Percentiles rank a stretch among this genome's conserved stretches.
phyloP scores from a whole-genome alignment of 2,113 vertebrate species.

The Lepidothrix coronata region DNA sequence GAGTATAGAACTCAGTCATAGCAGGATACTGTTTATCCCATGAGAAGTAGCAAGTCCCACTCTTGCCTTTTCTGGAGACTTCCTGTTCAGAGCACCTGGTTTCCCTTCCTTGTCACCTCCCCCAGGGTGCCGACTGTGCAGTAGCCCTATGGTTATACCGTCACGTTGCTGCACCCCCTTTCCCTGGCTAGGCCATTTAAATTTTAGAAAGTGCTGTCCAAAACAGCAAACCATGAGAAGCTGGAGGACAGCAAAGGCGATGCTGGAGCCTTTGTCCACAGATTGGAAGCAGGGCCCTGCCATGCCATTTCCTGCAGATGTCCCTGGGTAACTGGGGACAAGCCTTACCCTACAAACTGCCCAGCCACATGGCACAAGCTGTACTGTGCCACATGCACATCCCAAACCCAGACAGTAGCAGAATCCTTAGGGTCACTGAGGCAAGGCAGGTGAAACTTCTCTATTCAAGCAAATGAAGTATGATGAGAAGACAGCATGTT shows the following conservation, averaged over 20 bases:
- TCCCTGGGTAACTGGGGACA: not conserved
- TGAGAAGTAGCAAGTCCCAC: not conserved
- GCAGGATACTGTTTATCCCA: not conserved
- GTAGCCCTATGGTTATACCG: not conserved
- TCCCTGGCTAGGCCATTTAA: not conserved
- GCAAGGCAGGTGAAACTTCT: not conserved
- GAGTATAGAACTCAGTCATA: not conserved
- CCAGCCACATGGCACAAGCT: not conserved
- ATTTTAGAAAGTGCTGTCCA: not conserved
- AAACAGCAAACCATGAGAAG: not conserved
- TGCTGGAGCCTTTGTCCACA: not conserved
- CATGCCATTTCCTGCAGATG: not conserved
- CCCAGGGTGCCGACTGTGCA: not conserved
- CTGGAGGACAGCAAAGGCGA: not conserved
- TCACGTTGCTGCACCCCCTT: not conserved
- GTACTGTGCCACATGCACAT: rapidly evolving
- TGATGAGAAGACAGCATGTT: not conserved
- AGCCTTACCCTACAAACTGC: not conserved
- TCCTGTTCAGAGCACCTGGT: not conserved
- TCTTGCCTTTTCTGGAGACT: not conserved
- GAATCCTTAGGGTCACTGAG: not conserved
- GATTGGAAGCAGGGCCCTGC: not conserved
- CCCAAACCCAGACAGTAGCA: not conserved
- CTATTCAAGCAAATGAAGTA: not conserved
- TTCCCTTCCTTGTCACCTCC: not conserved